phyloP scores from a whole-genome alignment of 2,888 invertebrate species.

The Axea sp. region DNA sequence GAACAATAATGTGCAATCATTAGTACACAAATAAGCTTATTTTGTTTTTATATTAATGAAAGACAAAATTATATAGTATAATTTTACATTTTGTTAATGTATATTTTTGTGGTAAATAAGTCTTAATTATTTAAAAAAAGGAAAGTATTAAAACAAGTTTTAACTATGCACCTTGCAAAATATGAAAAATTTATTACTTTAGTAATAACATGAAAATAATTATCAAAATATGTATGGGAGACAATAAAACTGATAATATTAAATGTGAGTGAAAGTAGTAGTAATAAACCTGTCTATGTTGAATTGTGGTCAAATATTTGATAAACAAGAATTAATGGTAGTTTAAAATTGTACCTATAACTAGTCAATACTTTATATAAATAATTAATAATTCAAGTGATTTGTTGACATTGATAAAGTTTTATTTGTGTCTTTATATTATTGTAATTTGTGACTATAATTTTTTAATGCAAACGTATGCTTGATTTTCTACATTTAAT shows the following conservation, averaged over 20 bases:
- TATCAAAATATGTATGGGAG: slow-evolving; percentile 12
- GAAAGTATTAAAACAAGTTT: not conserved
- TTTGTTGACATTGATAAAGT: too few species aligned
- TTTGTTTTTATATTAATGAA: too few species aligned
- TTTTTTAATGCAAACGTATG: too few species aligned
- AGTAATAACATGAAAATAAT: slow-evolving; percentile 4
- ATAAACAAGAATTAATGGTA: slow-evolving; percentile 28
- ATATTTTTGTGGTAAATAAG: too few species aligned
- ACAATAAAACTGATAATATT: slow-evolving; percentile 35
- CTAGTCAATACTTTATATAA: not conserved
- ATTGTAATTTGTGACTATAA: too few species aligned
- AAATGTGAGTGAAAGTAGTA: slow-evolving; percentile 30
- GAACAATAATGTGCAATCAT: too few species aligned
- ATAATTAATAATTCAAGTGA: not conserved
- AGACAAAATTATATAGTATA: too few species aligned
- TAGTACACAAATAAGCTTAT: too few species aligned
- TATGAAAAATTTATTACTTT: slow-evolving; percentile 16
- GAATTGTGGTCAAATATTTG: slow-evolving; percentile 29
- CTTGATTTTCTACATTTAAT: too few species aligned
- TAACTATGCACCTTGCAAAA: not conserved
- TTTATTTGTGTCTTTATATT: too few species aligned
- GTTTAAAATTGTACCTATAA: slow-evolving; percentile 5
- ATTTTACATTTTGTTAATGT: too few species aligned
- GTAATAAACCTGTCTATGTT: slow-evolving; percentile 16
- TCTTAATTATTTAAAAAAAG: too few species aligned